These are phyloP conservation scores for Anoplopoma fimbria DNA, from an alignment of 2,113 vertebrate species.

Conservation along the genomic window DNA sequence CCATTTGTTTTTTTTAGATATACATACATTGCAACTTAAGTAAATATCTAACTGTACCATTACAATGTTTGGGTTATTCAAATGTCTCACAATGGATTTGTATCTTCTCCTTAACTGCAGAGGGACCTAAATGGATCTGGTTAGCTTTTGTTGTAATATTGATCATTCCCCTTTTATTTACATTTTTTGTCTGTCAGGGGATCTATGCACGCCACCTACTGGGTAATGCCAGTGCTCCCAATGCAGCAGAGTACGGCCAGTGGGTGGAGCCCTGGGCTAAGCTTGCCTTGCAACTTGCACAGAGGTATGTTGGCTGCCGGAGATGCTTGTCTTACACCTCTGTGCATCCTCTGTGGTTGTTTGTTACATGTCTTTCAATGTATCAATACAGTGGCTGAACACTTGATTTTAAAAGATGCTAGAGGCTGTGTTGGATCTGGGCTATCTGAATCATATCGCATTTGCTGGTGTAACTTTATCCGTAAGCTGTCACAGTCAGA, in stretches of 20 bases:
- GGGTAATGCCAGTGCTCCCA: slow-evolving; percentile 90
- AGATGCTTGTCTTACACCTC: no score
- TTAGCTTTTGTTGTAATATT: neutral
- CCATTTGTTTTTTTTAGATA: neutral
- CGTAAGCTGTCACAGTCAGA: neutral
- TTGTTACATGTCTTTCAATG: neutral
- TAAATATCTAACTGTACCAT: neutral
- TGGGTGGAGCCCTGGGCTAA: slow-evolving; percentile 89
- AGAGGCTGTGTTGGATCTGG: neutral
- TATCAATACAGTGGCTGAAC: neutral
- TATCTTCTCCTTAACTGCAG: neutral
- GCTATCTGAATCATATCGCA: neutral
- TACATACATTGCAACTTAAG: neutral
- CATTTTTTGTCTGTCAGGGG: slow-evolving; percentile 78
- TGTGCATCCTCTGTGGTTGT: no score
- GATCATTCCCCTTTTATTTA: neutral
- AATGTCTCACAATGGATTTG: neutral
- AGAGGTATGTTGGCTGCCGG: slow-evolving; percentile 76
- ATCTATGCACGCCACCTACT: slow-evolving; percentile 88
- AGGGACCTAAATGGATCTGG: neutral
- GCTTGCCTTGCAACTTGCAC: slow-evolving; percentile 85
- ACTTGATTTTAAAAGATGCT: neutral
- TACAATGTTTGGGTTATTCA: neutral
- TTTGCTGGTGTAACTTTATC: neutral
- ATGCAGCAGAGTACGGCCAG: slow-evolving; percentile 84